phyloP scores from a whole-genome alignment of 2,797 vertebrate species.

The Rachycentron canadum region DNA sequence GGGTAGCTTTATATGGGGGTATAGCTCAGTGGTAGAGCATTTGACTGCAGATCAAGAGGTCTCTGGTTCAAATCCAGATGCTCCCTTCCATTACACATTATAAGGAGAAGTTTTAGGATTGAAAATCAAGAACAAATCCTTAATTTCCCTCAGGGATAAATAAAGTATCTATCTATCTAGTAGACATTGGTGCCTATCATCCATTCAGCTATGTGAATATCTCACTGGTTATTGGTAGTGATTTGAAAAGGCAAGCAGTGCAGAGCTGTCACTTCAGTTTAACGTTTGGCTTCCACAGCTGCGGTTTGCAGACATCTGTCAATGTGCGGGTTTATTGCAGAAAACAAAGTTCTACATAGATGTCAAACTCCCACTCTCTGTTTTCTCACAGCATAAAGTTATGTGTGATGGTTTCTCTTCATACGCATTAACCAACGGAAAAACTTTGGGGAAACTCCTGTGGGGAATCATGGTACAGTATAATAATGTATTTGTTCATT shows the following conservation, averaged over 20 bases:
- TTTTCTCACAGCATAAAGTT: neutral
- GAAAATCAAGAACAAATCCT: no score
- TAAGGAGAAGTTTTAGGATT: no score
- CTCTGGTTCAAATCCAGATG: constrained; percentile 76
- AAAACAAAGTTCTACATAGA: constrained; percentile 27
- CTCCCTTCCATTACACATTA: neutral
- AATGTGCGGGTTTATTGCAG: constrained; percentile 39
- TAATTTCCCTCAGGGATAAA: no score
- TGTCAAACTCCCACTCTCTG: neutral
- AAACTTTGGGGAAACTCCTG: neutral
- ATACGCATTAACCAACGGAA: neutral
- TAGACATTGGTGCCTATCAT: constrained; percentile 14
- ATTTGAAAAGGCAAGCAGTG: constrained; percentile 77
- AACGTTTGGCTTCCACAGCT: constrained; percentile 59
- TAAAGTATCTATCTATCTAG: no score
- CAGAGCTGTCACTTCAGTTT: constrained; percentile 72
- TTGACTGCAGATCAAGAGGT: constrained; percentile 80
- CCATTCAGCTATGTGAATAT: constrained; percentile 33
- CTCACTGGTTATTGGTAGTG: constrained; percentile 45
- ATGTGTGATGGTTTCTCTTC: neutral
- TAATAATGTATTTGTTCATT: neutral
- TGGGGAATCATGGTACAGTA: neutral
- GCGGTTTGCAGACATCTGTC: constrained; percentile 64
- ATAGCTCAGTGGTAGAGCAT: constrained; percentile 70
- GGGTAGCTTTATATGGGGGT: neutral